Conservation (phyloP, 2,888 invertebrate genomes). For the Pristionchus exspectatus region DNA sequence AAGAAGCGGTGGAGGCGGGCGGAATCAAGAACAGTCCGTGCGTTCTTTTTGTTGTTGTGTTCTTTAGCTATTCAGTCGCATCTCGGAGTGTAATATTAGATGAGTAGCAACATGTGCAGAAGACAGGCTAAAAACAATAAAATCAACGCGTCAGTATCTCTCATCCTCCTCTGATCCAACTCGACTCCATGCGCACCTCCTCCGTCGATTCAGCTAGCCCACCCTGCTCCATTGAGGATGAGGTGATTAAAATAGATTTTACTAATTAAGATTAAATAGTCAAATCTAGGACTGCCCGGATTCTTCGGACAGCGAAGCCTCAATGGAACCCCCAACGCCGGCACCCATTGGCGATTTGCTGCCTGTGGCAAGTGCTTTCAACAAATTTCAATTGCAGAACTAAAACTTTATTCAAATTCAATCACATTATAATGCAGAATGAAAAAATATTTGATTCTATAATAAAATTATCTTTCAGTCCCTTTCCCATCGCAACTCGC, state of each 20-base stretch:
- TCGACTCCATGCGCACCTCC: conserved; percentile 27
- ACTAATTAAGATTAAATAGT: neutral
- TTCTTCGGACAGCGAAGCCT: neutral
- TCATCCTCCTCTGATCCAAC: conserved; percentile 51
- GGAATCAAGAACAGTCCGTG: neutral
- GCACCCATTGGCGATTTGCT: conserved; percentile 45
- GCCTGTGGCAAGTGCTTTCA: neutral
- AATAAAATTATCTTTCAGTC: neutral
- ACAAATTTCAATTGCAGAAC: neutral
- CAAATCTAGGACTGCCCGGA: neutral
- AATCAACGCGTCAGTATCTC: neutral
- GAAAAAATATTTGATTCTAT: neutral
- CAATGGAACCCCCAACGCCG: conserved; percentile 24
- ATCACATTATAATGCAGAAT: neutral
- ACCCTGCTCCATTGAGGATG: conserved; percentile 22
- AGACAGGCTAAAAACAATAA: no score
- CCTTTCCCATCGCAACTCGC: neutral
- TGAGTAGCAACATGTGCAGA: no score
- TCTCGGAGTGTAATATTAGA: no score
- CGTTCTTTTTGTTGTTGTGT: neutral
- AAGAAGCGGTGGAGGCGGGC: conserved; percentile 57
- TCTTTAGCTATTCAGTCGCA: no score
- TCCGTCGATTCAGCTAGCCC: conserved; percentile 11
- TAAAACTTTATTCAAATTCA: neutral
- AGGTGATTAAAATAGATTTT: neutral